These are phyloP conservation scores for Drosophila auraria DNA, from an alignment of 1,140 invertebrate species.

Conservation along the genomic window DNA sequence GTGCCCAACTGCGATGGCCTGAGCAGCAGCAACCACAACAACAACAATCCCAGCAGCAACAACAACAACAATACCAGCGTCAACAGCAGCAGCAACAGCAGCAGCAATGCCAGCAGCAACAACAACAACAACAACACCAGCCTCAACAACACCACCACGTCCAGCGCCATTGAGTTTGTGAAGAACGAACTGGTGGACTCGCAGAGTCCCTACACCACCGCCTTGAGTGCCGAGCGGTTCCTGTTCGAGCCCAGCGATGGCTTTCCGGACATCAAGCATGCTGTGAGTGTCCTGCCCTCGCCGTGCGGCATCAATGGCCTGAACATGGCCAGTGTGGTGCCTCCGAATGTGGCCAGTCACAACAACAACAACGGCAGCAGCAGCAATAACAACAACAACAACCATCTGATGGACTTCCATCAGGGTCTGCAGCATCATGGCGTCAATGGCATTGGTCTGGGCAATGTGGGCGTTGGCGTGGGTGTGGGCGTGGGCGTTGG, in stretches of 20 bases:
- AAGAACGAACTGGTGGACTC: constrained; percentile 83
- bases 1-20: constrained; percentile 71
- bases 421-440: constrained; percentile 36
- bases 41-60: constrained; percentile 8
- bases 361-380: constrained; percentile 48
- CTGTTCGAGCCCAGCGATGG: constrained; percentile 77
- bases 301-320: constrained; percentile 36
- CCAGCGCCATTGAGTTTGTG: constrained; percentile 74
- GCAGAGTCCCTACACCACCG: constrained; percentile 81
- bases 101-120: constrained; percentile 3
- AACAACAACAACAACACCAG: constrained; percentile 10
- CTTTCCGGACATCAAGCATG: constrained; percentile 82
- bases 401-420: constrained; percentile 74
- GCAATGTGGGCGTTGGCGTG: constrained; percentile 21
- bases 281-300: constrained; percentile 64
- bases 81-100: constrained; percentile 28
- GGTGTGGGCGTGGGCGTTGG: constrained; percentile 50
- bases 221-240: constrained; percentile 78
- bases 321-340: constrained; percentile 47
- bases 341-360: constrained; percentile 8
- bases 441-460: constrained; percentile 14
- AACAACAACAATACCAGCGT: constrained; percentile 10
- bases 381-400: constrained; percentile 58
- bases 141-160: constrained; percentile 14
- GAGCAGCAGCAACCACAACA: constrained; percentile 32